Conservation (phyloP, 2,113 vertebrate species). For the Phyllostomus hastatus region DNA sequence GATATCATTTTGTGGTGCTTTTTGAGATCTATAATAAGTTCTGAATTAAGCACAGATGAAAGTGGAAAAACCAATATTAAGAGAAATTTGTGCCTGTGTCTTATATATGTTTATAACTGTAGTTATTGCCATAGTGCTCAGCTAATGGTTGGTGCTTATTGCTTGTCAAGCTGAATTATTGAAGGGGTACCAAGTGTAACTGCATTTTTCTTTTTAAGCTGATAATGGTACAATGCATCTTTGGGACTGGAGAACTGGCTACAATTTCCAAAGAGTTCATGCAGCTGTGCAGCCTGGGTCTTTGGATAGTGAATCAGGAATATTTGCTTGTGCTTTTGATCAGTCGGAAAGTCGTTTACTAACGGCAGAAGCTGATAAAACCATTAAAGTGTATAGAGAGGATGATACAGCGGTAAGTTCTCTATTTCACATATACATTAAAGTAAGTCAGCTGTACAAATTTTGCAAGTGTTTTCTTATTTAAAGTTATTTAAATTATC, state of each 20-base stretch:
- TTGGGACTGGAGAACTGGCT: constrained; percentile 99
- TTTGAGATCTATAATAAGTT: neutral
- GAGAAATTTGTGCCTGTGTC: neutral
- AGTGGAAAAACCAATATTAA: neutral
- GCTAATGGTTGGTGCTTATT: neutral
- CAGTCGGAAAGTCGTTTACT: constrained; percentile 94
- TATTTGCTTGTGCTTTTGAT: constrained; percentile 96
- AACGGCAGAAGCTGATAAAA: constrained; percentile 98
- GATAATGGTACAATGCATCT: constrained; percentile 99
- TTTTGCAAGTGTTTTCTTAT: neutral
- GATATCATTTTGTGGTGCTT: neutral
- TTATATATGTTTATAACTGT: neutral
- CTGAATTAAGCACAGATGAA: neutral
- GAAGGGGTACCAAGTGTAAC: neutral
- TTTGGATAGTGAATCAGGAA: constrained; percentile 98
- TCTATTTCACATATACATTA: neutral
- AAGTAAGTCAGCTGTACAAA: neutral
- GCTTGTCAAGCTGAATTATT: neutral
- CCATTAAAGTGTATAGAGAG: constrained; percentile 97
- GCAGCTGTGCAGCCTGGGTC: constrained; percentile 97
- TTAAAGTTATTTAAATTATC: constrained; percentile 1
- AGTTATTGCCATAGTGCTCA: neutral
- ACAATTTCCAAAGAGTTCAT: constrained; percentile 98
- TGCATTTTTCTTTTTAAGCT: constrained; percentile 81
- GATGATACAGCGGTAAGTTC: constrained; percentile 92